phyloP scores from a whole-genome alignment of 2,888 invertebrate species.

The Polyploca ridens region DNA sequence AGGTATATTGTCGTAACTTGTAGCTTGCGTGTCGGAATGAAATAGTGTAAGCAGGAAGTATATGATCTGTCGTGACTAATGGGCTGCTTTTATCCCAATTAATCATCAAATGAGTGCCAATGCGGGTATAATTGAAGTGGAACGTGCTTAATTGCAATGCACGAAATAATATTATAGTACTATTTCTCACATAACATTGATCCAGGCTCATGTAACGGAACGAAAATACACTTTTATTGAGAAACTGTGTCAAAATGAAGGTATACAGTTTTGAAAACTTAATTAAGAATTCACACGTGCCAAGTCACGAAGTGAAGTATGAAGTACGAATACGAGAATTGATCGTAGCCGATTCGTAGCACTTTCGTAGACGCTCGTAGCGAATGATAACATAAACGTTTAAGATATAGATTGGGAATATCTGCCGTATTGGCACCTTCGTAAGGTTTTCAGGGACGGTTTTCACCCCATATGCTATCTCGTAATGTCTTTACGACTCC shows the following conservation, averaged over 20 bases:
- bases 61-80: constrained; percentile 7
- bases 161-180: not conserved
- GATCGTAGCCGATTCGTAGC: constrained; percentile 56
- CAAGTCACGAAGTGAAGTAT: constrained; percentile 8
- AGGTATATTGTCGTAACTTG: not conserved
- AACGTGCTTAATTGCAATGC: not conserved
- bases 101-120: not conserved
- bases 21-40: constrained; percentile 6
- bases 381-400: constrained; percentile 57
- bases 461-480: constrained; percentile 65
- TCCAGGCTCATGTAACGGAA: not conserved
- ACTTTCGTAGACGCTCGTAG: constrained; percentile 59
- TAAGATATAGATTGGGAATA: constrained; percentile 57
- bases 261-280: not conserved
- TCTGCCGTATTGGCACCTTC: constrained; percentile 54
- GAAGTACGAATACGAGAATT: constrained; percentile 13
- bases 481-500: constrained; percentile 58
- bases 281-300: constrained; percentile 11
- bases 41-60: constrained; percentile 5
- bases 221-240: not conserved
- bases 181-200: not conserved
- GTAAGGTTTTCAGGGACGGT: constrained; percentile 58
- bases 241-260: not conserved
- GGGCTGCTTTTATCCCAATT: not conserved
- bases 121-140: not conserved